phyloP scores from a whole-genome alignment of 2,888 invertebrate species.

The Latheticus oryzae region DNA sequence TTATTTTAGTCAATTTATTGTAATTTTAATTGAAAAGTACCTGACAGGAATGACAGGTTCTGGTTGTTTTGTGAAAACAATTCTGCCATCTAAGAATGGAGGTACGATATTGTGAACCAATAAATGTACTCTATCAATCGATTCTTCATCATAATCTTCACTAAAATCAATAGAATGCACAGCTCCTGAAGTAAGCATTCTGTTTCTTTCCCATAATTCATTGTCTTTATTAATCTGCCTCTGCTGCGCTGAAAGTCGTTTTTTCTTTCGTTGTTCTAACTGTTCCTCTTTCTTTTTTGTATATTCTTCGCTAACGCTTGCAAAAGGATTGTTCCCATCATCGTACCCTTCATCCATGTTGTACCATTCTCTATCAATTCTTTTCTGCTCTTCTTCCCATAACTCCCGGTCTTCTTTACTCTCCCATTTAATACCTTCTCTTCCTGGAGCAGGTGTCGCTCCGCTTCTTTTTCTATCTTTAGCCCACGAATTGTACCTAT shows the following conservation, averaged over 20 bases:
- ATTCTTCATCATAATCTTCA: constrained; percentile 96
- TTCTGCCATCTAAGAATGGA: constrained; percentile 97
- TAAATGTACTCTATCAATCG: constrained; percentile 93
- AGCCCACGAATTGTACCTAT: constrained; percentile 85
- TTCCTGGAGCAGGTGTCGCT: constrained; percentile 71
- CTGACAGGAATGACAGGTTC: constrained; percentile 97
- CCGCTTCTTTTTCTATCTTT: constrained; percentile 75
- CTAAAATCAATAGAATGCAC: constrained; percentile 89
- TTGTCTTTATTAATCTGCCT: constrained; percentile 98
- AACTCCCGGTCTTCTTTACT: constrained; percentile 80
- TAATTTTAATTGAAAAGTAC: constrained; percentile 56
- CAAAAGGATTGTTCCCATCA: constrained; percentile 94
- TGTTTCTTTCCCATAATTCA: constrained; percentile 98
- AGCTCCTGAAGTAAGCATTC: constrained; percentile 96
- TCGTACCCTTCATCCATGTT: constrained; percentile 92
- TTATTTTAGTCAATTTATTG: constrained; percentile 10
- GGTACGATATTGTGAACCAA: constrained; percentile 98
- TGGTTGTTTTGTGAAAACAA: constrained; percentile 98
- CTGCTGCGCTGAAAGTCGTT: constrained; percentile 94
- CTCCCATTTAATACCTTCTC: constrained; percentile 71
- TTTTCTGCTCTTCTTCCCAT: constrained; percentile 92
- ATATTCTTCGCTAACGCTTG: constrained; percentile 90
- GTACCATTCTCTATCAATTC: constrained; percentile 97
- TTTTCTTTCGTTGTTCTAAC: constrained; percentile 88
- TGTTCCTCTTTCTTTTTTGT: constrained; percentile 94